Evolutionary conservation across 1,140 invertebrate species (phyloP).

Genomic region (Drosophila ercepeae): DNA sequence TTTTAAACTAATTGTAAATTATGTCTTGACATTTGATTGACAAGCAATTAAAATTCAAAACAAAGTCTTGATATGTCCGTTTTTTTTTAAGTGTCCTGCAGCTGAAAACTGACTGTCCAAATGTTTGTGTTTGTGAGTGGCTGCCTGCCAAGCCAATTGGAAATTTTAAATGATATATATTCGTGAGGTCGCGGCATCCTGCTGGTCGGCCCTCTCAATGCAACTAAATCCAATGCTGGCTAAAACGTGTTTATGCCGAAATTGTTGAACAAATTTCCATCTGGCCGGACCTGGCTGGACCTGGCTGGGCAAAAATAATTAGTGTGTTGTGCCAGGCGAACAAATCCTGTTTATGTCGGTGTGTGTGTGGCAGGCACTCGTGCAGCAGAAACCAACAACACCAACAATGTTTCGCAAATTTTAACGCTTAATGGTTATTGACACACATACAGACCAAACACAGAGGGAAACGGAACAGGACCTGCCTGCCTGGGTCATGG

Average conservation of each 20-base stretch:
- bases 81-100: slow-evolving; percentile 10
- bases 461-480: not conserved
- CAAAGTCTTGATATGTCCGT: too few species aligned
- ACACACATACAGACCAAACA: slow-evolving; percentile 46
- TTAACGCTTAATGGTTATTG: slow-evolving; percentile 80
- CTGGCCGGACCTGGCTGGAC: slow-evolving; percentile 3
- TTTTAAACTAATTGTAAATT: too few species aligned
- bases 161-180: slow-evolving; percentile 73
- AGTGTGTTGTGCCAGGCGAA: slow-evolving; percentile 53
- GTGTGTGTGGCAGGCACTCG: slow-evolving; percentile 22
- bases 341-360: slow-evolving; percentile 56
- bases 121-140: slow-evolving; percentile 22
- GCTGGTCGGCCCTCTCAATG: slow-evolving; percentile 11
- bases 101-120: slow-evolving; percentile 11
- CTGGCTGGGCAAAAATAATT: slow-evolving; percentile 65
- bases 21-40: too few species aligned
- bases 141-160: slow-evolving; percentile 62
- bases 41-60: too few species aligned
- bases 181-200: slow-evolving; percentile 4
- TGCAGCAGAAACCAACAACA: too few species aligned
- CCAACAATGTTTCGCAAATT: slow-evolving; percentile 65
- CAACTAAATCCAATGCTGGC: slow-evolving; percentile 20
- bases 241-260: slow-evolving; percentile 32
- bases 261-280: slow-evolving; percentile 38
- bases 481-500: not conserved